Conservation (phyloP, 2,888 invertebrate genomes). For the Drosophila hamatofila region DNA sequence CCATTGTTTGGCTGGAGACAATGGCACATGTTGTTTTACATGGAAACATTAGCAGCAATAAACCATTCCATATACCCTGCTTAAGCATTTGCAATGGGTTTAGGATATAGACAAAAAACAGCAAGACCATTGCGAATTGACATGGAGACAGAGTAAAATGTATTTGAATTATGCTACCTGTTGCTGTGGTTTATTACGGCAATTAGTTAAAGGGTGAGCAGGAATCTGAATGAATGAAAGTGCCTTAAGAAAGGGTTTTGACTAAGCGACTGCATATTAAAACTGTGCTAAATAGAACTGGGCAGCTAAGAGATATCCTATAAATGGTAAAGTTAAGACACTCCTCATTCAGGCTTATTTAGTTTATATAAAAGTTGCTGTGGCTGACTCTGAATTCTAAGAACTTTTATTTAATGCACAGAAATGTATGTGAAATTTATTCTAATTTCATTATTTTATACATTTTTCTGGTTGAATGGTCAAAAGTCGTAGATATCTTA, state of each 20-base stretch:
- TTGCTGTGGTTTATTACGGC: not conserved
- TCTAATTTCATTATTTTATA: no score
- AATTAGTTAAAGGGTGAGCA: not conserved
- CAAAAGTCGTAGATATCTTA: no score
- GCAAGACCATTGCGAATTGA: no score
- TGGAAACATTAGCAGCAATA: slow-evolving; percentile 5
- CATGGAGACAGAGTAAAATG: no score
- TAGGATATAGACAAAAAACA: not conserved
- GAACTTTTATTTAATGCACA: no score
- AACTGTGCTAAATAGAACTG: not conserved
- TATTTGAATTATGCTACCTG: not conserved
- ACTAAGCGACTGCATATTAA: not conserved
- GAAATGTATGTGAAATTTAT: no score
- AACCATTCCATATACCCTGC: slow-evolving; percentile 10
- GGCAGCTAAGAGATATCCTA: no score
- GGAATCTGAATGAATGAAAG: not conserved
- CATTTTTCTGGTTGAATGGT: no score
- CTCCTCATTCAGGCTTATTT: no score
- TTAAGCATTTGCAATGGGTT: not conserved
- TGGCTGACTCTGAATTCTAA: no score
- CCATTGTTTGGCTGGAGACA: slow-evolving; percentile 27
- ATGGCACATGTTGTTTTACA: slow-evolving; percentile 39
- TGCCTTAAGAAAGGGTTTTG: not conserved
- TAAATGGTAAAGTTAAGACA: no score
- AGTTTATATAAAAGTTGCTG: no score